A percentile compares a stretch with the other conserved stretches of the same genome.
Conservation (phyloP, 1,140 invertebrate genomes). For the Trinorchestia longiramus region DNA sequence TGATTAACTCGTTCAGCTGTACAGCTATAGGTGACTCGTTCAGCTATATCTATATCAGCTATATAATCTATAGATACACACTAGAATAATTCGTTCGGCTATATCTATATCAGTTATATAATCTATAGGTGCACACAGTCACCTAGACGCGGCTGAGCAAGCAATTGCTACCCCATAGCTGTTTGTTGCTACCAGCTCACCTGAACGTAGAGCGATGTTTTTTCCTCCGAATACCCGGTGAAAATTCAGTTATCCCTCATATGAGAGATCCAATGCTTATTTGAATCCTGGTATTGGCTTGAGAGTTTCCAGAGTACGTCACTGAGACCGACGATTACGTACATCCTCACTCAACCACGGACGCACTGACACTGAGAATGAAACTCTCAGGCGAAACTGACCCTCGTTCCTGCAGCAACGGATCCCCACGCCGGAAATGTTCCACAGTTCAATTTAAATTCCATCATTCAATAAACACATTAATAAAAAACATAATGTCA, state of each 20-base stretch:
- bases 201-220: neutral
- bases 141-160: neutral
- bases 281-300: neutral
- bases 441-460: neutral
- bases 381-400: neutral
- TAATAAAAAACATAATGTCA: too few relatives aligned
- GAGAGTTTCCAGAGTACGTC: conserved; percentile 33
- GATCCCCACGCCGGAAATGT: neutral
- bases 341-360: conserved; percentile 18
- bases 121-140: neutral
- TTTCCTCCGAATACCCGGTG: neutral
- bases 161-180: neutral
- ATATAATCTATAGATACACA: too few relatives aligned
- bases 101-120: too few relatives aligned
- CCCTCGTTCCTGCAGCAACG: neutral
- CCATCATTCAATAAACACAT: too few relatives aligned
- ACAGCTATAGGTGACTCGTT: too few relatives aligned
- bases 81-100: too few relatives aligned
- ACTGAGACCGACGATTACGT: neutral
- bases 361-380: neutral
- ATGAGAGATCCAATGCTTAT: neutral
- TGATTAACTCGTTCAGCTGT: too few relatives aligned
- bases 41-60: too few relatives aligned
- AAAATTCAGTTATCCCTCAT: neutral
- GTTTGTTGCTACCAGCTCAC: neutral